These are phyloP conservation scores for Rhabditoides inermis DNA, from an alignment of 2,888 invertebrate species.

Conservation along the genomic window DNA sequence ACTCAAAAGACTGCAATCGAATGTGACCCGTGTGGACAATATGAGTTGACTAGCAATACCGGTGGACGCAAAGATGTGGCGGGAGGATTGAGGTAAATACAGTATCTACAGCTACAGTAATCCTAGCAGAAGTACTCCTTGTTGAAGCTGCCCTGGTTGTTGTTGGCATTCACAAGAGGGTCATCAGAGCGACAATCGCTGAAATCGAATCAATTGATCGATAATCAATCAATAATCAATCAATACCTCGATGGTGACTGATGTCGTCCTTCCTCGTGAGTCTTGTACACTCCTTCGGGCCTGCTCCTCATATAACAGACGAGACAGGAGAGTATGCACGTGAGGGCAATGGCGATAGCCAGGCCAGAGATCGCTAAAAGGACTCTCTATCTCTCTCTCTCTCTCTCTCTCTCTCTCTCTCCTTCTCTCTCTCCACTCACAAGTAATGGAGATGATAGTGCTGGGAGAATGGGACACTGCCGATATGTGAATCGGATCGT, in stretches of 20 bases:
- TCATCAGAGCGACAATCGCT: neutral
- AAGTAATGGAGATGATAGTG: constrained; percentile 11
- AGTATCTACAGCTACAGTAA: too few relatives aligned
- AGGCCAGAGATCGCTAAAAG: constrained; percentile 36
- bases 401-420: neutral
- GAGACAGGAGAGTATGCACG: constrained; percentile 27
- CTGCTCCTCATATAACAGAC: constrained; percentile 42
- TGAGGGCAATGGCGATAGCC: constrained; percentile 20
- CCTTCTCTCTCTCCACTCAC: constrained; percentile 1
- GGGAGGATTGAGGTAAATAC: too few relatives aligned
- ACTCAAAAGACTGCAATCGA: too few relatives aligned
- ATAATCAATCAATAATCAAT: neutral
- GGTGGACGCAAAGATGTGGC: too few relatives aligned
- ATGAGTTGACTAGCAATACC: too few relatives aligned
- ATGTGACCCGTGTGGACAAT: too few relatives aligned
- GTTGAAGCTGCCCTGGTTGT: neutral
- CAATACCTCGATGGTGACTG: too few relatives aligned
- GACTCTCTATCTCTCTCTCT: neutral
- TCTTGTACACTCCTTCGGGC: constrained; percentile 51
- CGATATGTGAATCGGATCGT: constrained; percentile 3
- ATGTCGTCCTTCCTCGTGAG: too few relatives aligned
- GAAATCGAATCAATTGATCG: neutral
- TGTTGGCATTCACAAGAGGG: neutral
- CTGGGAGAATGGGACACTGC: constrained; percentile 2
- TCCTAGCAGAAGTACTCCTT: neutral